A percentile compares a stretch with the other conserved stretches of the same genome.
These are phyloP conservation scores for Heterochromis multidens DNA, from an alignment of 2,113 vertebrate genomes.

Conservation along the genomic window DNA sequence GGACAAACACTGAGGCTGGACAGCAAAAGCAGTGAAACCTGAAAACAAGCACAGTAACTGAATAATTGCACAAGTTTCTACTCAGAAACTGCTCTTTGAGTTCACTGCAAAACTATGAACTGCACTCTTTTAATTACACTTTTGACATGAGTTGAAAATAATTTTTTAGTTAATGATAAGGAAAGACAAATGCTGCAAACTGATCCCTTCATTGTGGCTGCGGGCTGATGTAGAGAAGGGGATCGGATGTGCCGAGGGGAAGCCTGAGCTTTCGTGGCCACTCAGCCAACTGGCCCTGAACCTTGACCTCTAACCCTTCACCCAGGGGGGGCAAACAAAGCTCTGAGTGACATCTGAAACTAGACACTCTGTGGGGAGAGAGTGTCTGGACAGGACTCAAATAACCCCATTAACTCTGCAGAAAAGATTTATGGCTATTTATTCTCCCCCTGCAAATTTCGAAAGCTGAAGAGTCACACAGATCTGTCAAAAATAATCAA, in stretches of 20 bases:
- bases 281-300: constrained; percentile 78
- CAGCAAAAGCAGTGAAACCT: background rate
- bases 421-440: constrained; percentile 71
- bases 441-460: constrained; percentile 45
- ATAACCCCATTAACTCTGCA: constrained; percentile 75
- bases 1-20: background rate
- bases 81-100: constrained; percentile 7
- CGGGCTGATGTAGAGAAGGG: constrained; percentile 57
- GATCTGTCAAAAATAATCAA: constrained; percentile 54
- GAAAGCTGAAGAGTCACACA: constrained; percentile 33
- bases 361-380: constrained; percentile 73
- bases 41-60: background rate
- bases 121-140: constrained; percentile 25
- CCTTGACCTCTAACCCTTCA: constrained; percentile 78
- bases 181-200: constrained; percentile 64
- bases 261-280: constrained; percentile 74
- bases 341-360: constrained; percentile 80
- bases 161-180: constrained; percentile 50
- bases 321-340: constrained; percentile 75
- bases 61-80: constrained; percentile 39
- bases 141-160: constrained; percentile 31
- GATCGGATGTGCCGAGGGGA: constrained; percentile 72
- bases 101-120: background rate
- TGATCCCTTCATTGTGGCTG: constrained; percentile 54
- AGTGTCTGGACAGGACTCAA: constrained; percentile 76